A percentile compares a stretch with the other conserved stretches of the same genome.
These are phyloP conservation scores for Holothuria glaberrima DNA, from an alignment of 35 echinoderm and acorn worm species.

Conservation along the genomic window DNA sequence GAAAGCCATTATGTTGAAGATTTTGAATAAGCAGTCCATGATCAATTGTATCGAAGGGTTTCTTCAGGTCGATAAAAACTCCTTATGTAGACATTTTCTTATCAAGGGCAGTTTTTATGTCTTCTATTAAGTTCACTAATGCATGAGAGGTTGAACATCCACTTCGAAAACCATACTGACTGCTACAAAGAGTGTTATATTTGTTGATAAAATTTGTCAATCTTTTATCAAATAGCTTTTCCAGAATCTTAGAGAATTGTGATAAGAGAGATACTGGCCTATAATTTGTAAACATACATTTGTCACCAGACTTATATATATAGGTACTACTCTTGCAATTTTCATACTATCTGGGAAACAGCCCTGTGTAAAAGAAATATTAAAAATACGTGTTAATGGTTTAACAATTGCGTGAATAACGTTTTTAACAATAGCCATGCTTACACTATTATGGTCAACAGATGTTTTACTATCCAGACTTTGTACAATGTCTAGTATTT, in stretches of 20 bases:
- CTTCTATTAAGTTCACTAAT: slow-evolving; percentile 7
- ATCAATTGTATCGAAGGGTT: slow-evolving; percentile 58
- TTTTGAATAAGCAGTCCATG: slow-evolving; percentile 26
- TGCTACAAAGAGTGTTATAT: neutral
- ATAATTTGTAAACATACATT: slow-evolving; percentile 41
- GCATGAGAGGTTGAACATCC: neutral
- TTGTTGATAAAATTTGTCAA: slow-evolving; percentile 24
- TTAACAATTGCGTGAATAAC: slow-evolving; percentile 14
- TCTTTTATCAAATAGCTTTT: slow-evolving; percentile 49
- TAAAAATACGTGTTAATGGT: slow-evolving; percentile 14
- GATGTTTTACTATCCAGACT: neutral
- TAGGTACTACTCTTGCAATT: slow-evolving; percentile 9
- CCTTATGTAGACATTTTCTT: slow-evolving; percentile 24
- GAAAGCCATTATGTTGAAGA: slow-evolving; percentile 32
- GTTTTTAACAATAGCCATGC: neutral
- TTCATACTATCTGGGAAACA: slow-evolving; percentile 30
- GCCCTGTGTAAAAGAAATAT: neutral
- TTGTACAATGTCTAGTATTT: neutral
- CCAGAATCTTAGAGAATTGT: slow-evolving; percentile 42
- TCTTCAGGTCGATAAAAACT: slow-evolving; percentile 50
- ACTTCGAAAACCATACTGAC: slow-evolving; percentile 32
- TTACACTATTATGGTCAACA: neutral
- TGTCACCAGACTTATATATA: slow-evolving; percentile 35
- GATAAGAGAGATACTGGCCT: slow-evolving; percentile 30
- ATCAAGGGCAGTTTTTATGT: slow-evolving; percentile 6